phyloP scores from a whole-genome alignment of 1,140 invertebrate genomes.

The Archegozetes longisetosus region DNA sequence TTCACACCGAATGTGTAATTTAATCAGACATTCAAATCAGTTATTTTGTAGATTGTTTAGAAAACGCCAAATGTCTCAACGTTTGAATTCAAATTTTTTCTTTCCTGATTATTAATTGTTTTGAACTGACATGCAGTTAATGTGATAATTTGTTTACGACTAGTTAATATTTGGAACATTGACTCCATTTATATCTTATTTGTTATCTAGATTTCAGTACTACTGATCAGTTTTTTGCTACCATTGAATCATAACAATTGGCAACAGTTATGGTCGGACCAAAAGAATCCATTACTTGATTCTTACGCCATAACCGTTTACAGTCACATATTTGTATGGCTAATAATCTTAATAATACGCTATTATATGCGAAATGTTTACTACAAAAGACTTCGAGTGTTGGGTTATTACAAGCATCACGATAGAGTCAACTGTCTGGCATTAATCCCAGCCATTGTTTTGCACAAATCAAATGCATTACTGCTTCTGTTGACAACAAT shows the following conservation, averaged over 20 bases:
- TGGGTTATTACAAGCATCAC: slow-evolving; percentile 15
- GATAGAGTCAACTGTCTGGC: background rate
- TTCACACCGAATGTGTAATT: too few relatives aligned
- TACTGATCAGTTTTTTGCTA: slow-evolving; percentile 14
- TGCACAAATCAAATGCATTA: slow-evolving; percentile 3
- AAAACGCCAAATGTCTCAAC: too few relatives aligned
- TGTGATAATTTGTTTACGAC: too few relatives aligned
- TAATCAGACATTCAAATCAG: too few relatives aligned
- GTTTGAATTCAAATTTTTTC: too few relatives aligned
- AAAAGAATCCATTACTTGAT: too few relatives aligned
- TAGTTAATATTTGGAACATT: too few relatives aligned
- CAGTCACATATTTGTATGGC: slow-evolving; percentile 8
- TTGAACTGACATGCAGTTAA: too few relatives aligned
- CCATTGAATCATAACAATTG: slow-evolving; percentile 8
- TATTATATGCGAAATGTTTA: slow-evolving; percentile 14
- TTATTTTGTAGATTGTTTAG: too few relatives aligned
- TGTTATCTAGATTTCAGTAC: background rate
- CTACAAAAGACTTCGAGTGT: slow-evolving; percentile 10
- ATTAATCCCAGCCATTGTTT: background rate
- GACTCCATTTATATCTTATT: too few relatives aligned
- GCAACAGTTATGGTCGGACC: background rate
- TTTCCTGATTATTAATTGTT: too few relatives aligned
- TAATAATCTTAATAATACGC: slow-evolving; percentile 3
- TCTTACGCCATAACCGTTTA: slow-evolving; percentile 12
- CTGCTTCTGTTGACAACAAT: slow-evolving; percentile 8